These are phyloP conservation scores for Invenusta paracnida DNA, from an alignment of 2,888 invertebrate species.

Conservation along the genomic window DNA sequence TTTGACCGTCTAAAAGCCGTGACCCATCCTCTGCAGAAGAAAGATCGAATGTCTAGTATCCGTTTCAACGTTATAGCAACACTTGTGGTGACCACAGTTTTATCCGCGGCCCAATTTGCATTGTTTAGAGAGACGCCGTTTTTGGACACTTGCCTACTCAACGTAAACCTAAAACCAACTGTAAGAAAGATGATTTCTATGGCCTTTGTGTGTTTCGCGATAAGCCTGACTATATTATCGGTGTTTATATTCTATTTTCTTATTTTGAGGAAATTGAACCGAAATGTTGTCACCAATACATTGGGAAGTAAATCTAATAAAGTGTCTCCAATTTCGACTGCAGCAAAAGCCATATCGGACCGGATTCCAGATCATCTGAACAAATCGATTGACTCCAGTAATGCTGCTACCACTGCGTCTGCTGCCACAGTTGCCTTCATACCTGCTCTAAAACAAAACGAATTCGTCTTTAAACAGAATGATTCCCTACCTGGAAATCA, in stretches of 20 bases:
- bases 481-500: too few relatives aligned
- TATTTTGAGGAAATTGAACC: not conserved
- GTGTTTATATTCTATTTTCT: conserved; percentile 15
- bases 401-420: too few relatives aligned
- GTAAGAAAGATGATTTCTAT: not conserved
- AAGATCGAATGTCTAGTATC: conserved; percentile 11
- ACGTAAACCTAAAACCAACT: not conserved
- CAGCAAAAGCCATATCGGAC: too few relatives aligned
- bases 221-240: not conserved
- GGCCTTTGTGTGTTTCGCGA: not conserved
- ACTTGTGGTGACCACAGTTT: not conserved
- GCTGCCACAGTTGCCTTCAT: too few relatives aligned
- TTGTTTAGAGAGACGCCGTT: not conserved
- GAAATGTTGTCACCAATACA: not conserved
- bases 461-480: too few relatives aligned
- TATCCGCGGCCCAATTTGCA: not conserved
- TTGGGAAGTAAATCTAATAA: not conserved
- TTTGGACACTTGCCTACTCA: not conserved
- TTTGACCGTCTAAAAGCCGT: conserved; percentile 37
- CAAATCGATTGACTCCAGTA: too few relatives aligned
- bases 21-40: not conserved
- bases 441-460: too few relatives aligned
- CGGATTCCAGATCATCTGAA: too few relatives aligned
- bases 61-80: conserved; percentile 23
- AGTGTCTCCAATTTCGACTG: not conserved